Base-by-base conservation (phyloP, 2,113 vertebrate species). In the Paralichthys olivaceus region DNA sequence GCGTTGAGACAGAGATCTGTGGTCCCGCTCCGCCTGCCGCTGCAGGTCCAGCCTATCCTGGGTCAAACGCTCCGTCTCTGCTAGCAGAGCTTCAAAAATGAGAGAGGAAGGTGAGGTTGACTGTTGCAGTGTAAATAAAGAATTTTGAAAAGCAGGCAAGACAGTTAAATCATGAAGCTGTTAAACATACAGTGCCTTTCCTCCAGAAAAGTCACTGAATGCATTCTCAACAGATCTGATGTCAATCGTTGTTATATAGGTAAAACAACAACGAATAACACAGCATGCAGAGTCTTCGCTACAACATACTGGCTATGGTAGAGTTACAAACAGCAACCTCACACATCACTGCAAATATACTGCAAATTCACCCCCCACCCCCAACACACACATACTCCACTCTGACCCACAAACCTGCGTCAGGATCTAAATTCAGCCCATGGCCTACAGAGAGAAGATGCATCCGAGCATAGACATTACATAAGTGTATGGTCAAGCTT, bases 1-100 rank as follows among this genome's bases (percentile, higher is more conserved):
- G 63, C 96, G 96, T 7, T 94, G 90, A 0, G 93, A 92, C 57
- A 99, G 84, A 1, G 90, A 93, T 0, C 92, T 89, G 7, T 83
- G 94, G 87, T 98, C 96, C 75, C 97, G 98, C 81, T 98, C 96
- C 1, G 95, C 95, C 93, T 98, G 98, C 61, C 94, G 94, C 69
- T 96, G 95, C 60, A 97, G 83, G 54, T 98, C 97, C 17, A 95
- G 74, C 17, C 95, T 95, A 66, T 97, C 96, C 78, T 92, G 94
- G 8, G 93, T 87, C 63, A 99, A 88, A 68, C 88, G 85, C 29
- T 97, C 95, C 0, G 97, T 93, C 73, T 98, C 96, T 63, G 92
- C 90, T 11, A 95, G 90, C 5, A 99, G 93, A 62, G 93, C 98
- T 99, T 76, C 4, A 85, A 66, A 55, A 56, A 56, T 58, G 7